Base-by-base conservation (phyloP, 1,140 invertebrate species). In the Cydia strobilella region DNA sequence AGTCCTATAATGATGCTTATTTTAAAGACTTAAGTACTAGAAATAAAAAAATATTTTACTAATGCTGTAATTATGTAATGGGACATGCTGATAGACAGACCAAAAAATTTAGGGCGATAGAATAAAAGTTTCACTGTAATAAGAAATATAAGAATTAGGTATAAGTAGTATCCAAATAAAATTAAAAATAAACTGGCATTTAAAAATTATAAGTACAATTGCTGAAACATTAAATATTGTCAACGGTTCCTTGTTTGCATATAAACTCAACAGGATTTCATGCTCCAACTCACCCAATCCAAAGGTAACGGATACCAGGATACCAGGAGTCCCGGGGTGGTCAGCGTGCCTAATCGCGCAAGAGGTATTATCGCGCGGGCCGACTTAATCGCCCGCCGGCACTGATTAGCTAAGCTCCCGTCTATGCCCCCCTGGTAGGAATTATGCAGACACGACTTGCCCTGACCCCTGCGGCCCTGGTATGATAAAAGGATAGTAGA, bases 351-450 rank as follows among this genome's bases (percentile, higher is more conserved):
- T 86, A 88, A 90, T 90, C 86, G 87, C 82, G 86, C 87, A 88
- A 82, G 82, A 83, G 82, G 83, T 86, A 86, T 91, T 91, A 91
- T 91, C 89, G 84, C 82, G 76, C 77, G 78, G 75, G 82, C 71
- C 76, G 82, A 82, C 76, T 84, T 85, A 89, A 87, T 87, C 84
- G 85, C 80, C 86, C 84, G 81, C 77, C 83, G 84, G 82, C 82
- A 80, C 85, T 90, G 90, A 90, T 90, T 90, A 91, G 84, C 86
- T 90, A 89, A 90, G 90, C 87, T 84, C 82, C 75, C 77, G 74
- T 78, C 79, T 82, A 82, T 88, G 82, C 75, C 78, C 82, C 84
- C 81, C 86, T 87, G 84, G 83, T 80, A 76, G 77, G 81, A 81
- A 88, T 90, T 90, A 88, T 86, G 84, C 84, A 87, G 82, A 87